These are phyloP conservation scores for Philypnodon macrostomus DNA, from an alignment of 2,797 vertebrate genomes.

Conservation along the genomic window DNA sequence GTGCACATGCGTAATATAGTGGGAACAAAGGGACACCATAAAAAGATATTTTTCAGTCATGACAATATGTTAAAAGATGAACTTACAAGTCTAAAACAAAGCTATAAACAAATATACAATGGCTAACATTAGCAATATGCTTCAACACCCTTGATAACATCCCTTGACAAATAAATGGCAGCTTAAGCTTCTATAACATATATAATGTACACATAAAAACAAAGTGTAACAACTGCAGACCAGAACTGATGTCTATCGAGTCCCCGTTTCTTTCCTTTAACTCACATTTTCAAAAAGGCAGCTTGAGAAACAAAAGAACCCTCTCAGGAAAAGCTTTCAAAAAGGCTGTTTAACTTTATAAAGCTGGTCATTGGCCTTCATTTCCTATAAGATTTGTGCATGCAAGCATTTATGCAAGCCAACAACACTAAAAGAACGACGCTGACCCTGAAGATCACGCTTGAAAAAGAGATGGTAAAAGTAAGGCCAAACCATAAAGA, in stretches of 20 bases:
- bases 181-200: conserved; percentile 23
- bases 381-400: conserved; percentile 38
- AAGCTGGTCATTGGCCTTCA: conserved; percentile 21
- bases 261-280: conserved; percentile 23
- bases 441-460: conserved; percentile 44
- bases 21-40: conserved; percentile 22
- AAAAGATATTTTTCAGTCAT: conserved; percentile 37
- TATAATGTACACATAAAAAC: conserved; percentile 12
- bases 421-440: conserved; percentile 40
- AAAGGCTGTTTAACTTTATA: conserved; percentile 6
- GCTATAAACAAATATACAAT: conserved; percentile 33
- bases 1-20: conserved; percentile 4
- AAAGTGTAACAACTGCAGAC: conserved; percentile 38
- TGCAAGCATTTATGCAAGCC: conserved; percentile 44
- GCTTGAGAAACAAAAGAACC: conserved; percentile 44
- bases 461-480: conserved; percentile 18
- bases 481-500: conserved; percentile 38
- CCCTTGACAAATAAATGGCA: conserved; percentile 53
- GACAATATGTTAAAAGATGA: conserved; percentile 27
- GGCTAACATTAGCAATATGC: conserved; percentile 41
- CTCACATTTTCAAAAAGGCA: conserved; percentile 57
- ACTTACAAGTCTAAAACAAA: conserved; percentile 18
- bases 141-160: too few species aligned
- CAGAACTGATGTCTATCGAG: conserved; percentile 28
- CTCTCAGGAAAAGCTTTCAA: conserved; percentile 9